Percentiles rank a stretch among this genome's conserved stretches.
Conservation (phyloP, 2,113 vertebrate species). For the Clupea harengus region DNA sequence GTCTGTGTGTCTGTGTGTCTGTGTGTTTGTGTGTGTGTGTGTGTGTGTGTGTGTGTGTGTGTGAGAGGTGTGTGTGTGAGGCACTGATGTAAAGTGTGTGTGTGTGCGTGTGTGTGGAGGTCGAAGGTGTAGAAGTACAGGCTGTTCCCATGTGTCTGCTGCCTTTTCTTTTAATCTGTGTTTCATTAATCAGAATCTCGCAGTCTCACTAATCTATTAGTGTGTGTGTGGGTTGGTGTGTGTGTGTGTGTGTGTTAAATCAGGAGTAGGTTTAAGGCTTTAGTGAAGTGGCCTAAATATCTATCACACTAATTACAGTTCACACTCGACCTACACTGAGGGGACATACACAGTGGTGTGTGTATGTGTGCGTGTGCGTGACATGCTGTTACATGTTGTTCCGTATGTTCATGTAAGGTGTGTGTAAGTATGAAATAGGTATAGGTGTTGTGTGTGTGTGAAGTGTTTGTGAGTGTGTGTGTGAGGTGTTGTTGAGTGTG, state of each 20-base stretch:
- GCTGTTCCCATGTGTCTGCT: conserved; percentile 24
- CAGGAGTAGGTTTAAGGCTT: conserved; percentile 1
- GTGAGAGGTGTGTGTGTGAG: not conserved
- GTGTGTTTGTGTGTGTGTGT: not conserved
- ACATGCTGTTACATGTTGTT: not conserved
- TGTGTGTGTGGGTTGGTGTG: not conserved
- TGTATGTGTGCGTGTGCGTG: not conserved
- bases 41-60: not conserved
- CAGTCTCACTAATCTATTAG: not conserved
- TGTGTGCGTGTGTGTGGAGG: not conserved
- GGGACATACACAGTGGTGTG: not conserved
- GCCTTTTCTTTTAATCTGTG: conserved; percentile 28
- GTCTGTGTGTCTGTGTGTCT: no score
- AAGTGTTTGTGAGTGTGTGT: not conserved
- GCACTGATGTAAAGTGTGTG: not conserved
- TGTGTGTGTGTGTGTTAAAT: not conserved
- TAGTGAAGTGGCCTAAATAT: conserved; percentile 5
- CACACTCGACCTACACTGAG: not conserved
- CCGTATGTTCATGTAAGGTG: not conserved
- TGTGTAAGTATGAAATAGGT: no score
- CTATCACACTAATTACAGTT: conserved; percentile 3
- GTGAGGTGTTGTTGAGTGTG: not conserved
- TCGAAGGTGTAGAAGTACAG: not conserved
- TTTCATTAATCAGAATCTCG: conserved; percentile 16
- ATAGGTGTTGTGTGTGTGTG: not conserved